Evolutionary conservation across 2,797 vertebrate species (phyloP).

Genomic region (Rhinatrema bivittatum): DNA sequence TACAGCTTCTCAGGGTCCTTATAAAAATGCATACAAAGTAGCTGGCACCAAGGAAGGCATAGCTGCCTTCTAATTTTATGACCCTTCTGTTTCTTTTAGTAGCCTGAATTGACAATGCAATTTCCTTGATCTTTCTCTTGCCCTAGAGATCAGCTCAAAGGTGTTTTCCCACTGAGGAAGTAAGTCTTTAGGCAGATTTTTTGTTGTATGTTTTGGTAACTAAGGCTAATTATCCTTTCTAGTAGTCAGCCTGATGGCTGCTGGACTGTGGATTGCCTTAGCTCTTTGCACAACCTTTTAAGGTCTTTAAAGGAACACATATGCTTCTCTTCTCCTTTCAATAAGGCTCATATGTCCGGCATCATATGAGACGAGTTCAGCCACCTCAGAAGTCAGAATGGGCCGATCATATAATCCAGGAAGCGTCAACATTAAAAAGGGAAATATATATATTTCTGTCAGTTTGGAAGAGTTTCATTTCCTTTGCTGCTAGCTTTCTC

Average conservation of each 20-base stretch:
- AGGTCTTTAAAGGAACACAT: constrained; percentile 29
- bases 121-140: constrained; percentile 34
- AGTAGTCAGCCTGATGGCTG: constrained; percentile 11
- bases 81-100: constrained; percentile 43
- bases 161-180: constrained; percentile 37
- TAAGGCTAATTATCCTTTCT: constrained; percentile 25
- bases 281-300: constrained; percentile 6
- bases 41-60: constrained; percentile 32
- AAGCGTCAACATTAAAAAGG: constrained; percentile 20
- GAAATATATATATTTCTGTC: background rate
- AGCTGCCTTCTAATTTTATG: constrained; percentile 37
- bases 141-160: constrained; percentile 33
- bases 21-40: constrained; percentile 44
- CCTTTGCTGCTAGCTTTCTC: constrained; percentile 33
- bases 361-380: constrained; percentile 4
- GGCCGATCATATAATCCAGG: constrained; percentile 6
- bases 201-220: constrained; percentile 31
- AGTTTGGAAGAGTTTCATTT: constrained; percentile 9
- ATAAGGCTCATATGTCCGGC: constrained; percentile 7
- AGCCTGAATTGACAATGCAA: constrained; percentile 26
- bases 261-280: constrained; percentile 15
- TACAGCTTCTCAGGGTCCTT: constrained; percentile 27
- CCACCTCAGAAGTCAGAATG: constrained; percentile 8
- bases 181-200: constrained; percentile 24
- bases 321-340: constrained; percentile 5